phyloP scores from a whole-genome alignment of 2,888 invertebrate species.

The Anthrax anthrax region DNA sequence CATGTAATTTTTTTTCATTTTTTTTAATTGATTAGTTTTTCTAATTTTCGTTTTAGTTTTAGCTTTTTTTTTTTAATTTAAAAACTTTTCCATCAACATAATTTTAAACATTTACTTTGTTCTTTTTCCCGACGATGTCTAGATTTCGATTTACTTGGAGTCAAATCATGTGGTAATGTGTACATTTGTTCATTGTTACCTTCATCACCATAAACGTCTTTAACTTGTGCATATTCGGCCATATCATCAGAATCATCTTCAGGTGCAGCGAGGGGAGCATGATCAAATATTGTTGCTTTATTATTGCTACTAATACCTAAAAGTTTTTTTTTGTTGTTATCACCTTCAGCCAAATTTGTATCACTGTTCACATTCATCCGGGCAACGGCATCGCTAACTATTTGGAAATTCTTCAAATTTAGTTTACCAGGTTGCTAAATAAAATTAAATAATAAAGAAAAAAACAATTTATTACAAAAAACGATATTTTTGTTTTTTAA shows the following conservation, averaged over 20 bases:
- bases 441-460: not conserved
- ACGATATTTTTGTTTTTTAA: not conserved
- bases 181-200: conserved; percentile 42
- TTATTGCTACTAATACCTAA: conserved; percentile 21
- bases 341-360: conserved; percentile 30
- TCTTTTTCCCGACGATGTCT: conserved; percentile 51
- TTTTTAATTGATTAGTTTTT: not conserved
- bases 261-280: conserved; percentile 61
- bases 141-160: conserved; percentile 41
- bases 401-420: conserved; percentile 76
- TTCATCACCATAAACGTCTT: conserved; percentile 44
- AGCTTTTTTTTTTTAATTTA: conserved; percentile 9
- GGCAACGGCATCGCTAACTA: conserved; percentile 74
- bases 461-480: not conserved
- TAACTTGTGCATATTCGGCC: conserved; percentile 55
- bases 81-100: conserved; percentile 9
- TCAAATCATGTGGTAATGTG: conserved; percentile 50
- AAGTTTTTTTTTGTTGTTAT: conserved; percentile 16
- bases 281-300: conserved; percentile 38
- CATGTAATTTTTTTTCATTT: no score
- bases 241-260: conserved; percentile 55
- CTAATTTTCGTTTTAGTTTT: not conserved
- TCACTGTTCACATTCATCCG: conserved; percentile 49
- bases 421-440: conserved; percentile 72
- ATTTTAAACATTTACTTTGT: conserved; percentile 40